Base-by-base conservation (phyloP, 35 echinoderm and acorn worm species). In the Amphiura filiformis region DNA sequence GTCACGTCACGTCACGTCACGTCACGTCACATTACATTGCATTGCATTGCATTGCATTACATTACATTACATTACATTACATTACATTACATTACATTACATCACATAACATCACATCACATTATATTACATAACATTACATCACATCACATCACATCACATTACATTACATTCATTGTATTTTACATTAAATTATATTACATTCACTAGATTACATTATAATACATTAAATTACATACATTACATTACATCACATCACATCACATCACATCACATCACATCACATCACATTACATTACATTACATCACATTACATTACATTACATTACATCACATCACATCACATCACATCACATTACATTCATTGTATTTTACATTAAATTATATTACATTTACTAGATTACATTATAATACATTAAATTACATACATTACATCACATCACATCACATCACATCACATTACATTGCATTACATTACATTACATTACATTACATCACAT, bases 31-130 rank as follows among this genome's bases (percentile, higher is more conserved):
- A 52, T 11, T 52, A 52, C 44, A 52, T 11, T 52, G 44, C 44
- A 52, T 11, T 52, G 44, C 44, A 52, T 11, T 52, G 20, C 20
- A 52, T 11, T 52, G 44, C 20, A 52, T 11, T 52, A 20, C 44
- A 20, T 52, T 52, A 20, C 44, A 52, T 52, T 52, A 20, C 44
- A 77, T 77, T 77, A 12, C 75, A 77, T 77, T 77, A 12, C 75
- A 77, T 77, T 77, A 31, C 75, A 77, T 77, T 28, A 31, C 75
- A 77, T 77, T 77, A 35, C 34, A 77, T 77, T 77, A 28, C 26
- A n/a, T n/a, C n/a, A n/a, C n/a, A n/a, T n/a, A n/a, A n/a, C n/a
- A n/a, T n/a, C n/a, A n/a, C n/a, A n/a, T n/a, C n/a, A n/a, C n/a
- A n/a, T n/a, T n/a, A n/a, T n/a, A n/a, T n/a, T n/a, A n/a, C n/a